phyloP scores from a whole-genome alignment of 2,113 vertebrate species.

The Numida meleagris region DNA sequence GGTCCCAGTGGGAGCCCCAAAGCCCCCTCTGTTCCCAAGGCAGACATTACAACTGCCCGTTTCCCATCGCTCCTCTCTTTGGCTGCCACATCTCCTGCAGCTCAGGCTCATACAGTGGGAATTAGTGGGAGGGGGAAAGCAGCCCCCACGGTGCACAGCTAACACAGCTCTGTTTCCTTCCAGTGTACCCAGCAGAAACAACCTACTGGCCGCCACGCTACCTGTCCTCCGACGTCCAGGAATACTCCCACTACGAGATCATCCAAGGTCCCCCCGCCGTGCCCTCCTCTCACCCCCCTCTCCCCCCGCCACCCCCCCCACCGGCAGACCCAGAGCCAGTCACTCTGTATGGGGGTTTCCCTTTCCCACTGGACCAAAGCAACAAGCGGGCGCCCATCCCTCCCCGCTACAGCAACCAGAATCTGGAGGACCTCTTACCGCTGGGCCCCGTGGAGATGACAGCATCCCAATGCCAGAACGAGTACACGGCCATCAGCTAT shows the following conservation, averaged over 20 bases:
- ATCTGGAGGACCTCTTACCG: slow-evolving; percentile 92
- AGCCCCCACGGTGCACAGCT: neutral
- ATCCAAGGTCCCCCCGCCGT: slow-evolving; percentile 77
- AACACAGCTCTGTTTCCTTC: slow-evolving; percentile 53
- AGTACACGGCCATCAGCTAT: slow-evolving; percentile 96
- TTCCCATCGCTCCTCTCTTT: accelerated
- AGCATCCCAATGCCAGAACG: slow-evolving; percentile 86
- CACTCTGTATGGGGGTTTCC: slow-evolving; percentile 90
- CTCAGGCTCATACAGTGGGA: neutral
- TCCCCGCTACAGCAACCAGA: slow-evolving; percentile 93
- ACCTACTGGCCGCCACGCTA: slow-evolving; percentile 83
- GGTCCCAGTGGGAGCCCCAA: neutral
- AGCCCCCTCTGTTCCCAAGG: neutral
- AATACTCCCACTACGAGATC: slow-evolving; percentile 89
- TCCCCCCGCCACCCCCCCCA: slow-evolving; percentile 29
- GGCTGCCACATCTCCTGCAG: neutral
- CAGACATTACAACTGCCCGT: neutral
- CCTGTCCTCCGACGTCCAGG: slow-evolving; percentile 80
- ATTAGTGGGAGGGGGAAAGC: neutral
- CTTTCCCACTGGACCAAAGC: slow-evolving; percentile 89
- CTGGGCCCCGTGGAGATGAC: slow-evolving; percentile 78
- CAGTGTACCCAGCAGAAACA: slow-evolving; percentile 83
- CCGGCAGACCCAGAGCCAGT: slow-evolving; percentile 76
- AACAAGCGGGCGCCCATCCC: slow-evolving; percentile 95
- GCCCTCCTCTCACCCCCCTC: slow-evolving; percentile 63